Base-by-base conservation (phyloP, 2,797 vertebrate species). In the Tauraco hartlaubi region DNA sequence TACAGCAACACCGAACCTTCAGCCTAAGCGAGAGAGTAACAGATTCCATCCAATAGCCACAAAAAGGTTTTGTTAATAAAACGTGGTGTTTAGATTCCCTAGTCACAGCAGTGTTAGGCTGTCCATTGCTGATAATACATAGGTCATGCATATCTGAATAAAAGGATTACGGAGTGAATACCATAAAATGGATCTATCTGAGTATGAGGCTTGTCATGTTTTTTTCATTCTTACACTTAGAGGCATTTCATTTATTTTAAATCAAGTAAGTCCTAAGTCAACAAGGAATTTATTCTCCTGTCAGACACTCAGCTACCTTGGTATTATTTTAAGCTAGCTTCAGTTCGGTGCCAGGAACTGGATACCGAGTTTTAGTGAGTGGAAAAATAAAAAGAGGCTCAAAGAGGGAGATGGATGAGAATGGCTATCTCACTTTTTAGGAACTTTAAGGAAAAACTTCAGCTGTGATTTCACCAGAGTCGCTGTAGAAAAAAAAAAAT, bases 181-280 rank as follows among this genome's bases (percentile, higher is more conserved):
- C 35, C 56, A 56, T 21, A 88, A 96, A 85, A 75, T 14, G 35
- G 83, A 92, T 78, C 74, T 6, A 25, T 92, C 35, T 35, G 35
- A 35, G 28, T 48, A 52, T 37, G 51, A 94, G 39, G 48, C 28
- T 48, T 63, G 85, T 33, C 48, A 17, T 73, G 46, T 39, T 54
- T 80, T 91, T 66, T 82, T 59, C 51, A 68, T 64, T 44, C 88
- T 90, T 88, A 51, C 55, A 63, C 51, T 90, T 90, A 55, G 51
- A 93, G 55, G 17, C 16, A 84, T 75, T 95, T 88, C 21, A 67
- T 71, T 88, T 91, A 28, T 80, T 88, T 92, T 81, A 86, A 93
- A 88, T 90, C 59, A 84, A 94, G 95, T 35, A 35, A 43, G 15
- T 61, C 41, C 83, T 81, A 90, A 74, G n/a, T 91, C 58, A 83